Conservation (phyloP, 2,797 vertebrate species). For the Avahi laniger region DNA sequence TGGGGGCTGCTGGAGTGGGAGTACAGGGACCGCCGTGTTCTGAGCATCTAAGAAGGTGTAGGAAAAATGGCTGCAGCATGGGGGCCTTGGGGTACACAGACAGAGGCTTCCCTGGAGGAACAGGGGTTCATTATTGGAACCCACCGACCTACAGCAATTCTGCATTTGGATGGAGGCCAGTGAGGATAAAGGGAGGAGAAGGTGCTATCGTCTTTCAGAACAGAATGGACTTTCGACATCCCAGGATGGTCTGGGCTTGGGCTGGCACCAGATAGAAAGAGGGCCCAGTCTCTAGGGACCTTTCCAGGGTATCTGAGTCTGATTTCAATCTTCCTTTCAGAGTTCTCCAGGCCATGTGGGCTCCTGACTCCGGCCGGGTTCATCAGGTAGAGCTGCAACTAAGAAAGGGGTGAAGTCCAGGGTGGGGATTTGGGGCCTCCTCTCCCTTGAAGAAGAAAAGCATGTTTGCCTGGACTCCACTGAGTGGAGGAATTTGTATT, state of each 20-base stretch:
- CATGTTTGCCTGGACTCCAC: not conserved
- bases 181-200: not conserved
- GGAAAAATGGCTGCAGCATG: not conserved
- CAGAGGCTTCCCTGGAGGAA: not conserved
- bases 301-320: not conserved
- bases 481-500: not conserved
- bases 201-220: not conserved
- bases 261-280: not conserved
- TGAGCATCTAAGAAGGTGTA: not conserved
- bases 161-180: not conserved
- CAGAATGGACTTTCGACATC: not conserved
- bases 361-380: not conserved
- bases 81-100: not conserved
- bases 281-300: not conserved
- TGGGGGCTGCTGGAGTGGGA: not conserved
- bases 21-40: rapidly evolving
- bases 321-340: not conserved
- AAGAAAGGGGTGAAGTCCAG: not conserved
- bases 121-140: not conserved
- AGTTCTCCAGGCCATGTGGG: not conserved
- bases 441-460: not conserved
- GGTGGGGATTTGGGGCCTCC: not conserved
- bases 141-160: not conserved
- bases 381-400: not conserved
- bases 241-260: not conserved